These are phyloP conservation scores for Brachypodius melanocephalos DNA, from an alignment of 2,113 vertebrate species.

Conservation along the genomic window DNA sequence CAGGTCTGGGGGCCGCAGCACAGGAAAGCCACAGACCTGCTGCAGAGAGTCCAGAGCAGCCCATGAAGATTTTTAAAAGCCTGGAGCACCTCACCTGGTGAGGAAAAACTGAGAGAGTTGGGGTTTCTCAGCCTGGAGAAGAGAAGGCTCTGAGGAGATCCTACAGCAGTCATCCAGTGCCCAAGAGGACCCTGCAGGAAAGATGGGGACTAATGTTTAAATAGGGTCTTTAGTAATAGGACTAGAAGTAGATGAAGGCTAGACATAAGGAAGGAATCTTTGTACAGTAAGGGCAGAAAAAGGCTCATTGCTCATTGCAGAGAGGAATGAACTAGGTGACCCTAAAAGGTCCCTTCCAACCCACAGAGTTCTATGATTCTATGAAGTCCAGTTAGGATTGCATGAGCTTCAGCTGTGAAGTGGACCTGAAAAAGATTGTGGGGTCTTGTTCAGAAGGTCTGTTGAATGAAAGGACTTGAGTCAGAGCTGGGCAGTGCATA, in stretches of 20 bases:
- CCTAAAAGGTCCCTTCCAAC: background rate
- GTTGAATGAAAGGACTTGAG: background rate
- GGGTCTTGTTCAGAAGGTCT: background rate
- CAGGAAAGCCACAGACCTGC: background rate
- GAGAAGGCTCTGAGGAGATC: background rate
- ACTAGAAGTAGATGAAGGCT: background rate
- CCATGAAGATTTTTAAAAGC: no score
- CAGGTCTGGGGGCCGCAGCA: background rate
- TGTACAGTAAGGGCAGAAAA: background rate
- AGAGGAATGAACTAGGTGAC: background rate
- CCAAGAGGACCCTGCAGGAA: background rate
- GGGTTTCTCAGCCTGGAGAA: background rate
- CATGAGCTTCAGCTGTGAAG: background rate
- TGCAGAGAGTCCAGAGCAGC: background rate
- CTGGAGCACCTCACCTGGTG: background rate
- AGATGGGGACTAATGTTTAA: background rate
- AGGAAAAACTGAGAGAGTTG: background rate
- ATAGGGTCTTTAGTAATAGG: background rate
- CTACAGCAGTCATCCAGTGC: no score
- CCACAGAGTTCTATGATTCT: background rate
- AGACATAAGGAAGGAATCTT: background rate
- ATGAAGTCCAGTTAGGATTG: background rate
- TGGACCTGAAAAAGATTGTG: fast-evolving
- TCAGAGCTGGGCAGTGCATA: background rate
- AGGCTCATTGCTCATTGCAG: background rate